Base-by-base conservation (phyloP, 2,113 vertebrate species). In the Myrmecobius fasciatus region DNA sequence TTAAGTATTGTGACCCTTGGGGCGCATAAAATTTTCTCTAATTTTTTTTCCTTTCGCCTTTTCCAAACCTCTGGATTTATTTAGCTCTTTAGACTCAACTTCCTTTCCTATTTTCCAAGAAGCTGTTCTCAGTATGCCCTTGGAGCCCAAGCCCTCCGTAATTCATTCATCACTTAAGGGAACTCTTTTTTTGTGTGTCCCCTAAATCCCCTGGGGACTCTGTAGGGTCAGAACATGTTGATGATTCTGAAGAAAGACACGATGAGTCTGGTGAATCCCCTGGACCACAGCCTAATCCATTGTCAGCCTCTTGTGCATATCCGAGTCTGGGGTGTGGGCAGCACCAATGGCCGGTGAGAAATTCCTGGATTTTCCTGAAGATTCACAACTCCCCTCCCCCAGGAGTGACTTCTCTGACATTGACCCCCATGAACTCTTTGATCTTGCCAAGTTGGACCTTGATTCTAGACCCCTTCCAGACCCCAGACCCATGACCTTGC, bases 301-400 rank as follows among this genome's bases (percentile, higher is more conserved):
- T 98, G 98, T 97, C 99, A 99, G 97, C 99, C 99, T 98, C 99
- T 99, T 97, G 98, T 99, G 97, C 99, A 99, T 98, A 99, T 99
- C 96, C 99, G 99, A 1, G 99, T 99, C 31, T 99, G 99, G 99
- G 99, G 99, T 0, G 99, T 99, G 96, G 99, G 99, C 98, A 99
- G 99, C 98, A 99, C 99, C 98, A 99, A 99, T 0, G 99, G 99
- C 98, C 99, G 99, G 99, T 99, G 97, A 98, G 99, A 96, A 46
- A 96, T 83, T 75, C 92, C 60, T 95, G 2, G 24, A 91, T 91
- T 96, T 48, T 36, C 93, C 88, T 36, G 25, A 93, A 95, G 92
- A 94, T 75, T 92, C 95, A 67, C 91, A 95, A 93, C 51, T 94
- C 92, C 94, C 56, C 67, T 3, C 92, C 90, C 51, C 26, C 60